phyloP scores from a whole-genome alignment of 2,888 invertebrate species.

The Strigamia crassipes region DNA sequence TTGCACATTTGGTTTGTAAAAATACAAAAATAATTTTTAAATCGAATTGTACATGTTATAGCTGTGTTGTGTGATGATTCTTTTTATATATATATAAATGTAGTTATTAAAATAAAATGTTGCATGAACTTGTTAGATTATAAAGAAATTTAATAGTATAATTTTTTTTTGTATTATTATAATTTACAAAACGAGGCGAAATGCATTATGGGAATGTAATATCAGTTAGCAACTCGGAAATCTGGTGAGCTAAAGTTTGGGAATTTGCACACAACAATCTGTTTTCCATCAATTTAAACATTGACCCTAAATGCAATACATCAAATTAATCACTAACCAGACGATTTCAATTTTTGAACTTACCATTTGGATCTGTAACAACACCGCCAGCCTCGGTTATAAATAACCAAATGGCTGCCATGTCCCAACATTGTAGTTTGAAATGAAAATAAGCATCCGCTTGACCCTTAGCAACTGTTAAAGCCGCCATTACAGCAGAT shows the following conservation, averaged over 20 bases:
- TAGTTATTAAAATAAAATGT: no score
- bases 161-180: no score
- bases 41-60: no score
- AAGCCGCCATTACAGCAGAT: slow-evolving; percentile 92
- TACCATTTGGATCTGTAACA: slow-evolving; percentile 80
- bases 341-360: slow-evolving; percentile 37
- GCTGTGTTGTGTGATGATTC: no score
- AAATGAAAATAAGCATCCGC: slow-evolving; percentile 88
- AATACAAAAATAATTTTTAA: no score
- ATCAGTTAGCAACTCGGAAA: neutral
- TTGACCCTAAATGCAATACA: neutral
- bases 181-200: neutral
- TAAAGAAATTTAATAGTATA: no score
- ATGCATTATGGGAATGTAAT: neutral
- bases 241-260: neutral
- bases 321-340: neutral
- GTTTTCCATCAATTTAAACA: neutral
- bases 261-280: neutral
- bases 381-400: slow-evolving; percentile 93
- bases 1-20: no score
- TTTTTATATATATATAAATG: no score
- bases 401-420: slow-evolving; percentile 81
- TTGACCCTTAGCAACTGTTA: slow-evolving; percentile 86
- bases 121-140: no score
- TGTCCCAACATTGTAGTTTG: slow-evolving; percentile 94